Conservation (phyloP, 2,888 invertebrate genomes). For the Frankliniella intonsa region DNA sequence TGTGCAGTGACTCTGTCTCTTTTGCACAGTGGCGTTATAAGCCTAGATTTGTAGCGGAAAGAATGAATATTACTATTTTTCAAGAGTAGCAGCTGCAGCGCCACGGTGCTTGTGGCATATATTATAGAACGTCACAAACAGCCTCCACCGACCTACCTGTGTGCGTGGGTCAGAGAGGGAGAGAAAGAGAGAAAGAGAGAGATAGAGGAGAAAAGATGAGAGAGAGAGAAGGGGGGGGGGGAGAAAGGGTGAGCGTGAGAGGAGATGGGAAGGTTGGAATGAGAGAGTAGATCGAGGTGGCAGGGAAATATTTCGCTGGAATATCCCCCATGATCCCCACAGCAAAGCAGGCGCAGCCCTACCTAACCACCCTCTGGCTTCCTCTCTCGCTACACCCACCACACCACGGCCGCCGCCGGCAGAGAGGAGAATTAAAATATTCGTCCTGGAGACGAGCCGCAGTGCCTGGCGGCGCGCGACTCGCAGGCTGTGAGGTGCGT, state of each 20-base stretch:
- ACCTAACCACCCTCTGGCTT: neutral
- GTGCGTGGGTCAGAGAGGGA: neutral
- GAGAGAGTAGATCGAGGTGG: neutral
- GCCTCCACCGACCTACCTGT: neutral
- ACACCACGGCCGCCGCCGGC: neutral
- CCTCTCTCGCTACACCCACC: neutral
- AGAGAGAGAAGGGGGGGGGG: neutral
- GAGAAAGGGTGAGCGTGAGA: neutral
- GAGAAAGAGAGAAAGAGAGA: neutral
- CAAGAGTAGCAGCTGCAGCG: neutral
- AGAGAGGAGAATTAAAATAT: too few species aligned
- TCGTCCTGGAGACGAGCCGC: too few species aligned
- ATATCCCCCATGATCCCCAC: neutral
- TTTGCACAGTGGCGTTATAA: too few species aligned
- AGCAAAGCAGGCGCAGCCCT: neutral
- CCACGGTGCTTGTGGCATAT: slow-evolving; percentile 1
- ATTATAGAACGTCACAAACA: slow-evolving; percentile 25
- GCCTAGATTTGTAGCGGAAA: too few species aligned
- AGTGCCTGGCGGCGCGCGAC: too few species aligned
- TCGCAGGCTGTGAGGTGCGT: too few species aligned
- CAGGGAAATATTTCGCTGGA: slow-evolving; percentile 17
- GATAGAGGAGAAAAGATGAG: neutral
- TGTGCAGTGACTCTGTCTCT: too few species aligned
- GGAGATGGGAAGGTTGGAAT: neutral
- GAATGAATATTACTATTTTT: too few species aligned